phyloP scores from a whole-genome alignment of 2,888 invertebrate genomes.

The Lepeophtheirus nordmannii region DNA sequence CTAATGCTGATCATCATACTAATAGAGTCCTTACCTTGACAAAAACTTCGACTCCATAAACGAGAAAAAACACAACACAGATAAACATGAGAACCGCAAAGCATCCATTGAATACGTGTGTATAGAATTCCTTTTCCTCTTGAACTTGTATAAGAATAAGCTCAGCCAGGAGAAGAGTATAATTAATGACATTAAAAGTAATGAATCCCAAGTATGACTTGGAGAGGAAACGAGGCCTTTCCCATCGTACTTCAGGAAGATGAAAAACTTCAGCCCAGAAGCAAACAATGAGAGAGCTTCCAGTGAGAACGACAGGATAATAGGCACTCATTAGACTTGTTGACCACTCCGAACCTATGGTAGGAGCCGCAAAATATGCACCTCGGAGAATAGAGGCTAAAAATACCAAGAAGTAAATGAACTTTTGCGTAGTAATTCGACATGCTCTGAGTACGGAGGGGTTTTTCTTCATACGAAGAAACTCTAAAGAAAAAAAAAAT shows the following conservation, averaged over 20 bases:
- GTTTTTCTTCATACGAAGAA: constrained; percentile 62
- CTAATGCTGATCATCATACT: neutral
- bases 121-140: constrained; percentile 44
- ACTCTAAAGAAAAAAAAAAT: constrained; percentile 30
- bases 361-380: constrained; percentile 70
- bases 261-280: constrained; percentile 92
- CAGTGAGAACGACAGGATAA: constrained; percentile 72
- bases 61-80: constrained; percentile 77
- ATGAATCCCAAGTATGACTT: constrained; percentile 79
- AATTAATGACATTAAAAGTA: constrained; percentile 72
- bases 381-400: constrained; percentile 68
- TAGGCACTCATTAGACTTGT: constrained; percentile 71
- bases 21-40: constrained; percentile 55
- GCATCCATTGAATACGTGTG: constrained; percentile 75
- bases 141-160: constrained; percentile 42
- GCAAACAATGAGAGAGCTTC: constrained; percentile 75
- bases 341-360: constrained; percentile 53
- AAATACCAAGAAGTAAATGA: constrained; percentile 70
- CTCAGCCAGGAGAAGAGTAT: constrained; percentile 65
- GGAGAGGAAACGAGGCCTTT: constrained; percentile 71
- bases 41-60: constrained; percentile 83
- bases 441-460: constrained; percentile 65
- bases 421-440: constrained; percentile 72
- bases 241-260: constrained; percentile 67
- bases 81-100: constrained; percentile 79